Evolutionary conservation across 2,113 vertebrate species (phyloP).

Genomic region (Labeo catla): DNA sequence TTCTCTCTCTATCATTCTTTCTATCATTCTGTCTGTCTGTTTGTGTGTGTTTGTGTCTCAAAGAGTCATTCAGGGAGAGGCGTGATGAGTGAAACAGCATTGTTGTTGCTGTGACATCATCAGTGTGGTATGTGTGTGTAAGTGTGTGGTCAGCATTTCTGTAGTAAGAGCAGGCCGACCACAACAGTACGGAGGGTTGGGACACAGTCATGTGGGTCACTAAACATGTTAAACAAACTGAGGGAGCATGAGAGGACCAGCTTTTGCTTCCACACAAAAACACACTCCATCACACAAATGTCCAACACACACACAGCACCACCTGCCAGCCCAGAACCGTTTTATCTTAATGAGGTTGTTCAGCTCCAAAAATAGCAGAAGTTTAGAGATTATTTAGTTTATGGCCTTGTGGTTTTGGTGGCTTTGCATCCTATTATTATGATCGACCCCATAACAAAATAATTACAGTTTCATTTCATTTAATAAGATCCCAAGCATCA

Average conservation of each 20-base stretch:
- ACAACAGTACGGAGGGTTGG: background rate
- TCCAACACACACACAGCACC: background rate
- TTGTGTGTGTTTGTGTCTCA: conserved; percentile 14
- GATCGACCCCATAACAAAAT: background rate
- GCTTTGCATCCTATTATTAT: background rate
- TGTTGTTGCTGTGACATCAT: conserved; percentile 24
- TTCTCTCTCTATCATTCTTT: background rate
- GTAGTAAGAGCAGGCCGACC: background rate
- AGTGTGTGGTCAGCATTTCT: conserved; percentile 23
- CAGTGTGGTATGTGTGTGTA: conserved; percentile 10
- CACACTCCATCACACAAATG: background rate
- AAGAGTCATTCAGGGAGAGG: background rate
- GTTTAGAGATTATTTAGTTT: background rate
- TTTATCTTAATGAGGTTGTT: background rate
- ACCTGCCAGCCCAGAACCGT: background rate
- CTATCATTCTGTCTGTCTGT: background rate
- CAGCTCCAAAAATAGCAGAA: background rate
- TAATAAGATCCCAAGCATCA: background rate
- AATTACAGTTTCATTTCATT: background rate
- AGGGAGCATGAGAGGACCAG: conserved; percentile 12
- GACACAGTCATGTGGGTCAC: conserved; percentile 7
- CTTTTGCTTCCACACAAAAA: background rate
- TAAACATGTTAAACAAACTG: conserved; percentile 26
- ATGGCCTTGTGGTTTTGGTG: conserved; percentile 12
- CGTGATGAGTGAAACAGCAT: background rate